These are phyloP conservation scores for Leptopilina boulardi DNA, from an alignment of 1,140 invertebrate species.

Conservation along the genomic window DNA sequence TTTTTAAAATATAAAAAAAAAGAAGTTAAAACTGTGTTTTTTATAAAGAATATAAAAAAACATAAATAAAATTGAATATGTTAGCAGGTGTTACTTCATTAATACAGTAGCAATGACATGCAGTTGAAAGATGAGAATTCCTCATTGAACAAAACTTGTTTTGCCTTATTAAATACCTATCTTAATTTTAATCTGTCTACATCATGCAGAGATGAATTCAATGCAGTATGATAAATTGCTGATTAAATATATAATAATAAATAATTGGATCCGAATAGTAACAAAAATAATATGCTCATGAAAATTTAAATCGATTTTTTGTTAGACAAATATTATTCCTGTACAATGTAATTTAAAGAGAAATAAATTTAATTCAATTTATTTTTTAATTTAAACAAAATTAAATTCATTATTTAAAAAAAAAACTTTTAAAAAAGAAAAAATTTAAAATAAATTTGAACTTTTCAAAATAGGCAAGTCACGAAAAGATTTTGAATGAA, in stretches of 20 bases:
- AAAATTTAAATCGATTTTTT: too few relatives aligned
- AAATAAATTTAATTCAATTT: too few relatives aligned
- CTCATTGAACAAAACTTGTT: constrained; percentile 3
- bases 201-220: constrained; percentile 1
- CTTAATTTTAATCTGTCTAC: background rate
- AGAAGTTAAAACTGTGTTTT: too few relatives aligned
- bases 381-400: too few relatives aligned
- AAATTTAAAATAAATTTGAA: too few relatives aligned
- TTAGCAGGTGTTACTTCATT: constrained; percentile 24
- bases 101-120: background rate
- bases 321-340: too few relatives aligned
- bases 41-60: background rate
- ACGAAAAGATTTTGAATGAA: too few relatives aligned
- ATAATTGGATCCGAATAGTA: background rate
- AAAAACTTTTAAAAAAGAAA: too few relatives aligned
- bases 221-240: background rate
- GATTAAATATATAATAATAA: background rate
- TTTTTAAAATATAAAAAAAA: too few relatives aligned
- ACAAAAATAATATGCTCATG: background rate
- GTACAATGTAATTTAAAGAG: too few relatives aligned
- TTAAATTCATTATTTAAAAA: too few relatives aligned
- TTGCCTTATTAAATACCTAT: constrained; percentile 4
- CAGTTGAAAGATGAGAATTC: constrained; percentile 16
- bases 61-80: constrained; percentile 28
- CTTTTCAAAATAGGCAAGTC: too few relatives aligned